Conservation (phyloP, 2,797 vertebrate species). For the Iguana delicatissima region DNA sequence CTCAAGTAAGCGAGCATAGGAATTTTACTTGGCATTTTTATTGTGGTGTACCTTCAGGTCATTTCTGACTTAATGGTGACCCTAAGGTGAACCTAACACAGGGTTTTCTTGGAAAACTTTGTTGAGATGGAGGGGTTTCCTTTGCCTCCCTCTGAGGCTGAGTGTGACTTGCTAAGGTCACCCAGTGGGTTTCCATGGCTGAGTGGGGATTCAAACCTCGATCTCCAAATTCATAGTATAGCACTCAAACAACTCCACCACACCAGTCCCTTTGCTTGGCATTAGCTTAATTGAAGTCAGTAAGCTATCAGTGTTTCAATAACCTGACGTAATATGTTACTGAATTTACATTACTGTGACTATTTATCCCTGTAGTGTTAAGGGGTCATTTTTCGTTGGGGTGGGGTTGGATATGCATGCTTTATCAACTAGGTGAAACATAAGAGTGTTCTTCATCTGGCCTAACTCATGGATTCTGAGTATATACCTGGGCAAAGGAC, state of each 20-base stretch:
- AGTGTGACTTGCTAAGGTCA: too few relatives aligned
- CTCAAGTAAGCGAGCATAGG: background rate
- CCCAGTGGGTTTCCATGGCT: too few relatives aligned
- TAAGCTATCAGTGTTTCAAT: background rate
- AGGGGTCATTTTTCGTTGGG: conserved; percentile 29
- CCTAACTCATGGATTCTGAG: conserved; percentile 65
- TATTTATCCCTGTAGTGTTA: conserved; percentile 43
- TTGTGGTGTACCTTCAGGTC: too few relatives aligned
- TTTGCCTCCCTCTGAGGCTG: too few relatives aligned
- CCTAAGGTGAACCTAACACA: too few relatives aligned
- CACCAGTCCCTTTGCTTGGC: too few relatives aligned
- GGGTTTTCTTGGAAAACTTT: too few relatives aligned
- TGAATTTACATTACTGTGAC: conserved; percentile 1
- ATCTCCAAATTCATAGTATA: too few relatives aligned
- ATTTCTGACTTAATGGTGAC: too few relatives aligned
- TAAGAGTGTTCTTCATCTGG: conserved; percentile 51
- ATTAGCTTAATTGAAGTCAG: background rate
- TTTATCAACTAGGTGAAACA: conserved; percentile 34
- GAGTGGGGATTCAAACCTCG: too few relatives aligned
- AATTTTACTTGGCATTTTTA: background rate
- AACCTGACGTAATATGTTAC: conserved; percentile 29
- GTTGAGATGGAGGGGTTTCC: too few relatives aligned
- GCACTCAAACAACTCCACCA: too few relatives aligned
- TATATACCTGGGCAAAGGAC: conserved; percentile 75
- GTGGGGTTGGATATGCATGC: background rate